Evolutionary conservation across 2,113 vertebrate species (phyloP).

Genomic region (Podilymbus podiceps): DNA sequence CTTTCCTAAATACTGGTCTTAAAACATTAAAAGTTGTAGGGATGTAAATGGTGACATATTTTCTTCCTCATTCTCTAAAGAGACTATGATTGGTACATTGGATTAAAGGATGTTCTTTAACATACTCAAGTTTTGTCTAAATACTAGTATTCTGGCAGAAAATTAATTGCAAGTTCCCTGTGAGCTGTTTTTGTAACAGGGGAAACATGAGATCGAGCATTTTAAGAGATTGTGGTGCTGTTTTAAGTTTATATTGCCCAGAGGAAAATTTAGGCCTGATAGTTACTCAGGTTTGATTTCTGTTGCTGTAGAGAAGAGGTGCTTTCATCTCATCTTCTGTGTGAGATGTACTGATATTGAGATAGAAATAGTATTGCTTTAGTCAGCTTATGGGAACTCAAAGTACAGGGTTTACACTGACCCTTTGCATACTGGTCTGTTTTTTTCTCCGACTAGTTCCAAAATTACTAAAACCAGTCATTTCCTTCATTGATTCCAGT

Average conservation of each 20-base stretch:
- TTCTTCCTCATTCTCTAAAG: background rate
- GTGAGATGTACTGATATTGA: background rate
- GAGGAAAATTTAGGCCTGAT: background rate
- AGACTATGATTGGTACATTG: background rate
- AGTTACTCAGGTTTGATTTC: background rate
- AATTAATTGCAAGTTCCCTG: background rate
- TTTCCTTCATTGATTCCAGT: background rate
- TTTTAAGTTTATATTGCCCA: background rate
- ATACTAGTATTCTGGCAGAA: background rate
- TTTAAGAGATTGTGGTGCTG: background rate
- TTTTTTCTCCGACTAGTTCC: background rate
- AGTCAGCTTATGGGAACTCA: slow-evolving; percentile 16
- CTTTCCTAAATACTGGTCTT: background rate
- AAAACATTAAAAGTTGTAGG: background rate
- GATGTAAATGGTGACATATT: background rate
- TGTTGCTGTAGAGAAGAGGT: background rate
- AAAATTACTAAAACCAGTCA: background rate
- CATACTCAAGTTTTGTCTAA: background rate
- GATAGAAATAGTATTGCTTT: slow-evolving; percentile 24
- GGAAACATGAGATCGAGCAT: background rate
- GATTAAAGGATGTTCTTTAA: background rate
- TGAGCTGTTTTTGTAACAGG: background rate
- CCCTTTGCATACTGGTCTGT: background rate
- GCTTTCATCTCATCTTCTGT: background rate
- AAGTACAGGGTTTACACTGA: background rate